These are phyloP conservation scores for Cerceris ruficornis DNA, from an alignment of 2,888 invertebrate species.

Conservation along the genomic window DNA sequence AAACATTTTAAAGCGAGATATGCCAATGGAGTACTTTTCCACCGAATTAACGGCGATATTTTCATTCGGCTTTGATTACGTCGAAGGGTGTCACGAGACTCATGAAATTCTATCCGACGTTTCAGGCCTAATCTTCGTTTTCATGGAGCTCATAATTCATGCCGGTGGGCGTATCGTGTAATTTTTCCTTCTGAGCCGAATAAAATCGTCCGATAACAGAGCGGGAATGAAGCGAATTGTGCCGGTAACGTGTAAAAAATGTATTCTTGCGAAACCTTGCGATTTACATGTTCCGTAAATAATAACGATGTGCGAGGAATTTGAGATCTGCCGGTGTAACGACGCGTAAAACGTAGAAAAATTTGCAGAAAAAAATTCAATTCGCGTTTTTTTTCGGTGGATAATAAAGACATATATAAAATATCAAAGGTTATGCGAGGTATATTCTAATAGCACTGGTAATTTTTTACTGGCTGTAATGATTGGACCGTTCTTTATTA, in stretches of 20 bases:
- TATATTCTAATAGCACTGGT: too few relatives aligned
- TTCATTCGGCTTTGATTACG: conserved; percentile 25
- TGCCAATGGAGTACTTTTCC: background rate
- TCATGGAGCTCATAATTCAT: conserved; percentile 51
- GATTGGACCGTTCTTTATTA: too few relatives aligned
- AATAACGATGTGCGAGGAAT: background rate
- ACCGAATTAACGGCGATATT: conserved; percentile 22
- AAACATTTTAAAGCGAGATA: background rate
- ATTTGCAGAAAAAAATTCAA: too few relatives aligned
- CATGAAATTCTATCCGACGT: conserved; percentile 43
- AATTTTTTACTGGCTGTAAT: too few relatives aligned
- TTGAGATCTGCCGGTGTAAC: background rate
- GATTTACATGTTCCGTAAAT: background rate
- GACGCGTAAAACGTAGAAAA: too few relatives aligned
- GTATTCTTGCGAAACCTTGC: background rate
- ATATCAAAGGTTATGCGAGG: too few relatives aligned
- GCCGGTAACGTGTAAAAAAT: background rate
- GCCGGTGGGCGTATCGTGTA: conserved; percentile 57
- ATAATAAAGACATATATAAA: too few relatives aligned
- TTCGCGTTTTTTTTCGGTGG: too few relatives aligned
- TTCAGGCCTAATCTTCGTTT: conserved; percentile 32
- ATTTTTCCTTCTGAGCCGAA: conserved; percentile 30
- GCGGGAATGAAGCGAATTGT: background rate
- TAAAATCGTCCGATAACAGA: conserved; percentile 14
- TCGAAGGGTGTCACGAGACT: conserved; percentile 31